Conservation (phyloP, 53 echinoderm and acorn worm genomes). For the Holothuria scabra region DNA sequence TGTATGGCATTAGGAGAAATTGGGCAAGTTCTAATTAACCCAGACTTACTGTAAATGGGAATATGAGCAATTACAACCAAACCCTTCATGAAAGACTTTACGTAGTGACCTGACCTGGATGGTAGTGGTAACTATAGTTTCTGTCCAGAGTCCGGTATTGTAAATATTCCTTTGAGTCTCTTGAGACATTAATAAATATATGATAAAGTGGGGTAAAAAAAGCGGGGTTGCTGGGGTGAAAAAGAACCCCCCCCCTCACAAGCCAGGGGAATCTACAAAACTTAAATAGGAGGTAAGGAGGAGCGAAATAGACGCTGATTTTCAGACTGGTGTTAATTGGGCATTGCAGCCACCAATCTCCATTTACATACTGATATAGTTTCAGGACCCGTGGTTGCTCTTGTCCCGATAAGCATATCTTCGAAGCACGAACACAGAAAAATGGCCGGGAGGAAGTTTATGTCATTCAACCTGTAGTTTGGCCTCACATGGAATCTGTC, state of each 20-base stretch:
- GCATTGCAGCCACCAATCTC: conserved; percentile 23
- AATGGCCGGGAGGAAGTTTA: conserved; percentile 27
- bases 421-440: not conserved
- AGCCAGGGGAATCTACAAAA: conserved; percentile 14
- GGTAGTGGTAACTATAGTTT: too few relatives aligned
- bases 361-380: conserved; percentile 5
- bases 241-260: not conserved
- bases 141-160: too few relatives aligned
- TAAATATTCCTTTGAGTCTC: too few relatives aligned
- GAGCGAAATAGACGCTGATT: too few relatives aligned
- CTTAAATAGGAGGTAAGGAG: too few relatives aligned
- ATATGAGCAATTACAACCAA: too few relatives aligned
- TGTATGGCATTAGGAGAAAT: too few relatives aligned
- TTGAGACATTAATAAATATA: not conserved
- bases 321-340: conserved; percentile 23
- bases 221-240: not conserved
- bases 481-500: conserved; percentile 25
- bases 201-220: conserved; percentile 23
- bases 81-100: too few relatives aligned
- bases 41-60: too few relatives aligned
- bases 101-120: too few relatives aligned
- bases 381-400: conserved; percentile 18
- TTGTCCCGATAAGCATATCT: not conserved
- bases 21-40: too few relatives aligned
- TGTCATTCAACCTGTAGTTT: conserved; percentile 30